Evolutionary conservation across 2,113 vertebrate species (phyloP), one percentile per base, ranked within the genome.

Genomic region (Dinomys branickii): DNA sequence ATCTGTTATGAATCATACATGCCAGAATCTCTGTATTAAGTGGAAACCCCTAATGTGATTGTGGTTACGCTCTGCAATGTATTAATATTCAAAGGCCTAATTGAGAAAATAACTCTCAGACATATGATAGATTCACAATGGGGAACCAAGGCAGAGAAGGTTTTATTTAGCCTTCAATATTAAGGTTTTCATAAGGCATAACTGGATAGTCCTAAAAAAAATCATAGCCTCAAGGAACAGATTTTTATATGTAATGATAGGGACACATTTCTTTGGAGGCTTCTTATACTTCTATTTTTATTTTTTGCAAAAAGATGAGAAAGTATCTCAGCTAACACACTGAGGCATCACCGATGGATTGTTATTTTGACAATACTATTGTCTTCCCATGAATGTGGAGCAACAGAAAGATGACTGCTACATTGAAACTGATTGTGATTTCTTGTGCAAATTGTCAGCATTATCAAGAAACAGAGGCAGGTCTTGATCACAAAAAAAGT

Each of bases 51-150:
- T 85, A 67, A 92, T 28, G 73, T 12, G 10, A 11, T 65, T 67
- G 26, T 73, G 33, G 65, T 96, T 94, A 94, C 94, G 65, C 35
- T 47, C 77, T 47, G 78, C 16, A 47, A 67, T 94, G 77, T 84
- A 80, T 90, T 96, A 84, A 90, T 3, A 3, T 90, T 95, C 92
- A 88, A 88, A 97, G 88, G 73, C 50, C 85, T 85, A 96, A 94
- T 88, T 97, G 92, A 97, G 78, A 50, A 97, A 94, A 96, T 97
- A 83, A 97, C 65, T 95, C 94, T 92, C 52, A 75, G 77, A 85
- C 5, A 3, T n/a, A 95, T 91, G 75, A 73, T 38, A 69, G 30
- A 94, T 73, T 93, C 82, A 77, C 95, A 88, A 58, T 77, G 38
- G 86, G 94, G 33, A 3, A 94, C 71, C 86, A 61, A 96, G 83